Evolutionary conservation across 2,888 invertebrate genomes (phyloP).

Genomic region (Notodonta dromedarius): DNA sequence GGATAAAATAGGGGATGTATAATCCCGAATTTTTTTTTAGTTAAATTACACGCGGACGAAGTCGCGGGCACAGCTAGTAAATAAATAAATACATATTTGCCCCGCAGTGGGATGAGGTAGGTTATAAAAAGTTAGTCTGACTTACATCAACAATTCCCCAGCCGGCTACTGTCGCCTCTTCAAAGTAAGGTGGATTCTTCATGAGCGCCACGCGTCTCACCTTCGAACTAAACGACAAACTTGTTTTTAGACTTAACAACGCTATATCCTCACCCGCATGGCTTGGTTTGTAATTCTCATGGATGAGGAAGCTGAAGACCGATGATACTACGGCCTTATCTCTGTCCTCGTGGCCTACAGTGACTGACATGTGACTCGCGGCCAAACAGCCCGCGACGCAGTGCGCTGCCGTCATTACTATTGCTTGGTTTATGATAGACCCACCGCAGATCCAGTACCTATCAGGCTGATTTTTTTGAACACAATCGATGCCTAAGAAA

Average conservation of each 20-base stretch:
- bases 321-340: background rate
- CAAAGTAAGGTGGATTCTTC: constrained; percentile 12
- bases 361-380: background rate
- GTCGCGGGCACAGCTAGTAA: too few species aligned
- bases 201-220: constrained; percentile 12
- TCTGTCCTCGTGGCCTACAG: constrained; percentile 3
- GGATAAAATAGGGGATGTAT: too few species aligned
- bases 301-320: background rate
- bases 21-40: too few species aligned
- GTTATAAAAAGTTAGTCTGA: background rate
- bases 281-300: background rate
- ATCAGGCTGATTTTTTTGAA: accelerated
- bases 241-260: constrained; percentile 5
- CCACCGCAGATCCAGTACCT: constrained; percentile 41
- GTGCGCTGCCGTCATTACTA: constrained; percentile 52
- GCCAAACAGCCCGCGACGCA: constrained; percentile 27
- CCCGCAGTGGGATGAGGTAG: background rate
- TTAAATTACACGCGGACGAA: too few species aligned
- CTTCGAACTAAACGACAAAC: background rate
- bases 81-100: too few species aligned
- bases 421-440: constrained; percentile 46
- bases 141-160: constrained; percentile 16
- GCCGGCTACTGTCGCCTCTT: constrained; percentile 12
- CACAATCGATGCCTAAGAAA: constrained; percentile 27
- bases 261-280: constrained; percentile 8